phyloP scores from a whole-genome alignment of 2,113 vertebrate species.

The Glaucomys volans region DNA sequence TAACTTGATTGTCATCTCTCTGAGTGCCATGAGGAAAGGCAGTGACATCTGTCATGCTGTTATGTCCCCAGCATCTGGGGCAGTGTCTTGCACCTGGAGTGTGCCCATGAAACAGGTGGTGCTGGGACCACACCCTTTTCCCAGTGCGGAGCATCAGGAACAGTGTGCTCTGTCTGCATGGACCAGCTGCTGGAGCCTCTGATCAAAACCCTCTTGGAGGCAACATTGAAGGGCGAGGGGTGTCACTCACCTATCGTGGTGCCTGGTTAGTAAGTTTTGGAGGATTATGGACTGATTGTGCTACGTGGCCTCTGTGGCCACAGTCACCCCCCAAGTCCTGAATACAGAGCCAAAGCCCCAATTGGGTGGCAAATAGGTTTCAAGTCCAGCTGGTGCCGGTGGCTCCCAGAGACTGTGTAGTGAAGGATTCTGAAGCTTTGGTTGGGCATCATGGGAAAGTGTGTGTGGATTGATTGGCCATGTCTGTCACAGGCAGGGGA shows the following conservation, averaged over 20 bases:
- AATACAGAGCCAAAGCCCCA: neutral
- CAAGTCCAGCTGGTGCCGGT: neutral
- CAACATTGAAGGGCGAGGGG: neutral
- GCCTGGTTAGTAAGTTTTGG: neutral
- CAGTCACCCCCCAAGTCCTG: neutral
- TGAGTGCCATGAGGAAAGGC: neutral
- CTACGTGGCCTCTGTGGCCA: fast-evolving
- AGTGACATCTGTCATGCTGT: neutral
- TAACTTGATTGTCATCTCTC: neutral
- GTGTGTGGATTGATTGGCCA: neutral
- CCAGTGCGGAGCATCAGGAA: neutral
- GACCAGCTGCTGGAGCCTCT: neutral
- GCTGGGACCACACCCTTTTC: neutral
- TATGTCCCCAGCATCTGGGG: neutral
- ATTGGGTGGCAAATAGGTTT: neutral
- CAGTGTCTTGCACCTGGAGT: neutral
- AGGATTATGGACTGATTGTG: neutral
- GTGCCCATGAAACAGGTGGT: neutral
- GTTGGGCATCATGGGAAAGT: neutral
- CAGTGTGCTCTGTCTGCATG: neutral
- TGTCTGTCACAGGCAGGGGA: neutral
- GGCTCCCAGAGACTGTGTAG: neutral
- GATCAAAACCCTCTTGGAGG: neutral
- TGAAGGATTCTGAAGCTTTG: neutral
- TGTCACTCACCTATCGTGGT: fast-evolving